Conservation (phyloP, 1,140 invertebrate genomes). For the Brachionus rotundiformis region DNA sequence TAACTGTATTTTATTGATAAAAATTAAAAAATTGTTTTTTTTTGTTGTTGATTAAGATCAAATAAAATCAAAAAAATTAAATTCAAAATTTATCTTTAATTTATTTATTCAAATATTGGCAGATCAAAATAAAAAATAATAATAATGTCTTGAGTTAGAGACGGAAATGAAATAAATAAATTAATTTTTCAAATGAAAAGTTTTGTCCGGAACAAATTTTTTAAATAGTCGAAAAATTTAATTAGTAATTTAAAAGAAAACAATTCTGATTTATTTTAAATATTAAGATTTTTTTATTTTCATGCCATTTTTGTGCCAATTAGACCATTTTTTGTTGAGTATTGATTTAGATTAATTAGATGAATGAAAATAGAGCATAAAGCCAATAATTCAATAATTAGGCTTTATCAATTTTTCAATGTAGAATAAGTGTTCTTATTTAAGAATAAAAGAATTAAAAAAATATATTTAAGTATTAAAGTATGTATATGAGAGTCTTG, state of each 20-base stretch:
- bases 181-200: neutral
- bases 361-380: neutral
- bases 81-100: neutral
- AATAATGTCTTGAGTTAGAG: neutral
- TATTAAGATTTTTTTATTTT: too few relatives aligned
- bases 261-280: too few relatives aligned
- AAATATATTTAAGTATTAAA: neutral
- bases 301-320: too few relatives aligned
- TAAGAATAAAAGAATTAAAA: too few relatives aligned
- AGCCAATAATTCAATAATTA: neutral
- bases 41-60: too few relatives aligned
- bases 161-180: neutral
- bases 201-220: neutral
- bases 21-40: neutral
- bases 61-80: neutral
- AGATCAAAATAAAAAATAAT: neutral
- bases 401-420: neutral
- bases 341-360: neutral
- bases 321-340: too few relatives aligned
- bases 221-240: neutral
- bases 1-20: neutral
- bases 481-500: neutral
- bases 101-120: neutral
- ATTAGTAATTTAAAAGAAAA: neutral
- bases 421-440: neutral